Evolutionary conservation across 2,113 vertebrate genomes (phyloP).

Genomic region (Tupaia chinensis): DNA sequence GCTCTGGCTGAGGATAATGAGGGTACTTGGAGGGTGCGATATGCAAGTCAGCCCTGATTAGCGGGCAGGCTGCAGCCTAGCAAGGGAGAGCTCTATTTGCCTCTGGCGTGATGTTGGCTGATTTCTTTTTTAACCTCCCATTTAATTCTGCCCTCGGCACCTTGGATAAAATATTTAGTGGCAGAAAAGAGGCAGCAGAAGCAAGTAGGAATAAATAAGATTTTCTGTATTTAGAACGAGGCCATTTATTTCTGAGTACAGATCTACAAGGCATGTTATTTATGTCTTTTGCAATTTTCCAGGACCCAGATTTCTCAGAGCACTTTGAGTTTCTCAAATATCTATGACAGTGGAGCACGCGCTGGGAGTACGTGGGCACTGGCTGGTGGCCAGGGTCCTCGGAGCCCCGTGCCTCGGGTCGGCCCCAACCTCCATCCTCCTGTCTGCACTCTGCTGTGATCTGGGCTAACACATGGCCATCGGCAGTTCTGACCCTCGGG

Average conservation of each 20-base stretch:
- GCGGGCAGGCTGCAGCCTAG: not conserved
- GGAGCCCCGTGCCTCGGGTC: fast-evolving
- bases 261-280: constrained; percentile 62
- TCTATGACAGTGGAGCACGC: not conserved
- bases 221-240: constrained; percentile 72
- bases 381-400: fast-evolving
- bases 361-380: not conserved
- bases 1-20: constrained; percentile 54
- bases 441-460: not conserved
- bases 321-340: constrained; percentile 41
- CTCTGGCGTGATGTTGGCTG: not conserved
- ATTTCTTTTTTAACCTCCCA: constrained; percentile 51
- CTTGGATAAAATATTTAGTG: constrained; percentile 68
- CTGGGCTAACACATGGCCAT: not conserved
- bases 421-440: fast-evolving
- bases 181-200: constrained; percentile 72
- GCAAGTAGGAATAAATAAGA: constrained; percentile 56
- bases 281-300: constrained; percentile 55
- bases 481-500: not conserved
- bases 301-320: constrained; percentile 22
- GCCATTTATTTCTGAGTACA: constrained; percentile 70
- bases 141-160: constrained; percentile 72
- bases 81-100: constrained; percentile 47
- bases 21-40: not conserved
- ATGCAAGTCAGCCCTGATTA: constrained; percentile 70